phyloP scores from a whole-genome alignment of 2,113 vertebrate genomes.

The Climacteris rufus region DNA sequence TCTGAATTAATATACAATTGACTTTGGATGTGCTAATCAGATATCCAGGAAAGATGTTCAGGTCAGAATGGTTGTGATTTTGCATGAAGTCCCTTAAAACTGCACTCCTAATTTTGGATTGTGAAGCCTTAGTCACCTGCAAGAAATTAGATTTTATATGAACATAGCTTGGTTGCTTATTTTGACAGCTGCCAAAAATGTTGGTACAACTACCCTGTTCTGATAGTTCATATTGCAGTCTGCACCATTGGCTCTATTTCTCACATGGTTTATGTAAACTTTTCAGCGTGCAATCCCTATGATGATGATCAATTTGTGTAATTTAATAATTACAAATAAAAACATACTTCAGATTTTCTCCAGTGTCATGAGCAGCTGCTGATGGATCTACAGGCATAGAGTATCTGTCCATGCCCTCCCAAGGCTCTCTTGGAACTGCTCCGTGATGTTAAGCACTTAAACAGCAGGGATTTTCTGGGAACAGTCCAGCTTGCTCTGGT shows the following conservation, averaged over 20 bases:
- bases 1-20: not conserved
- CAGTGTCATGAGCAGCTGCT: not conserved
- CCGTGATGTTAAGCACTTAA: constrained; percentile 1
- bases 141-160: not conserved
- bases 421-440: constrained; percentile 33
- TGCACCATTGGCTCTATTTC: not conserved
- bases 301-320: not conserved
- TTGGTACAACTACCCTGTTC: not conserved
- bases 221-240: not conserved
- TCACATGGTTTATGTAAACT: not conserved
- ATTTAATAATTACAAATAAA: constrained; percentile 21
- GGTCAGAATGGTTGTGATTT: not conserved
- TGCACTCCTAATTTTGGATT: not conserved
- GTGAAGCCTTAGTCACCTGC: not conserved
- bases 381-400: not conserved
- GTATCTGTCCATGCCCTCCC: not conserved
- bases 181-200: not conserved
- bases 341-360: not conserved
- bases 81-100: not conserved
- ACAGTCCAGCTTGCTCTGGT: constrained; percentile 4
- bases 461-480: constrained; percentile 54
- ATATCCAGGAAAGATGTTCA: not conserved
- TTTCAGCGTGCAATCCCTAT: not conserved
- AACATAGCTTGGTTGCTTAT: not conserved
- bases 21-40: not conserved